Percentiles rank a stretch among this genome's conserved stretches.
phyloP scores from a whole-genome alignment of 1,140 invertebrate genomes.

The Nasonia longicornis region DNA sequence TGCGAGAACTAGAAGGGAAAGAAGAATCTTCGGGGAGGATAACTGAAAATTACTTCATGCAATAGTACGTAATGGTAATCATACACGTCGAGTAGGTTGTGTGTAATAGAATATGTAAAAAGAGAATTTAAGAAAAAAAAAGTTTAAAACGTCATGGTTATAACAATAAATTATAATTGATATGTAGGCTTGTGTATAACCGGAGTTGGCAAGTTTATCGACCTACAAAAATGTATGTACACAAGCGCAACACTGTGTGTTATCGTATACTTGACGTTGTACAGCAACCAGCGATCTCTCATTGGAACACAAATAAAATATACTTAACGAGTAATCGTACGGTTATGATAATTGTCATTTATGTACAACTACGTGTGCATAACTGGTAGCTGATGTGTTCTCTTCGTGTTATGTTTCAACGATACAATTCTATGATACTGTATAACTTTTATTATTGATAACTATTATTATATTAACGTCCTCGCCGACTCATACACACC shows the following conservation, averaged over 20 bases:
- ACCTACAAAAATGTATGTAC: background rate
- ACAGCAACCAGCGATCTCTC: background rate
- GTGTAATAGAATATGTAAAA: conserved; percentile 25
- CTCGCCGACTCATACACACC: background rate
- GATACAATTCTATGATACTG: conserved; percentile 13
- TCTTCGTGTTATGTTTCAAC: conserved; percentile 25
- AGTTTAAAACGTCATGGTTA: background rate
- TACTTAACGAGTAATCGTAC: background rate
- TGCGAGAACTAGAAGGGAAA: too few species aligned
- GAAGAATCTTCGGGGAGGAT: background rate
- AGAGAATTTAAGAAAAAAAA: background rate
- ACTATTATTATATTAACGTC: background rate
- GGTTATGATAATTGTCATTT: background rate
- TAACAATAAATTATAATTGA: background rate
- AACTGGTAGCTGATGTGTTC: conserved; percentile 22
- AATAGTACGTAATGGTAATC: conserved; percentile 4
- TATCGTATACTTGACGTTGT: background rate
- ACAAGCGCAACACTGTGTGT: background rate
- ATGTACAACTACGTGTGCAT: background rate
- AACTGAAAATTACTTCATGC: background rate
- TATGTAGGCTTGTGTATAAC: background rate
- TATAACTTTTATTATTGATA: conserved; percentile 11
- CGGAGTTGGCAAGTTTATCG: background rate
- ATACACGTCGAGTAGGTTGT: conserved; percentile 22
- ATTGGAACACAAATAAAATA: background rate